phyloP scores from a whole-genome alignment of 92 coral and sea anemone genomes.

The Palythoa grandis region DNA sequence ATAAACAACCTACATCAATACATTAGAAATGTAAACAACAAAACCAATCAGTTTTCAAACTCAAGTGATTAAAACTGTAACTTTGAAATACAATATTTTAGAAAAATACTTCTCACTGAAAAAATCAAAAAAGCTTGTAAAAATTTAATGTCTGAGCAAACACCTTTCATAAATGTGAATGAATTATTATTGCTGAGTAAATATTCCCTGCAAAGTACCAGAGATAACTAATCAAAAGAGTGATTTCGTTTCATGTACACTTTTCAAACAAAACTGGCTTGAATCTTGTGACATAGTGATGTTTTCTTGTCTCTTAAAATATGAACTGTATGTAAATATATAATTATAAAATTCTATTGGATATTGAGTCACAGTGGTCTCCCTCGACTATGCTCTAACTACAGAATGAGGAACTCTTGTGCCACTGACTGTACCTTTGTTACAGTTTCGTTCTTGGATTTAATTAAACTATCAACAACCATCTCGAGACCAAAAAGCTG shows the following conservation, averaged over 20 bases:
- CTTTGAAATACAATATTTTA: neutral
- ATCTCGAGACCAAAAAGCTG: conserved; percentile 41
- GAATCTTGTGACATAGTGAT: neutral
- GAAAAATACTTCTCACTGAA: too few species aligned
- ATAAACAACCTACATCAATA: neutral
- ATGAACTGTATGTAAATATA: too few species aligned
- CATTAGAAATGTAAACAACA: neutral
- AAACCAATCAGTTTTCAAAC: neutral
- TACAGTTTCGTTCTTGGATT: neutral
- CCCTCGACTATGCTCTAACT: neutral
- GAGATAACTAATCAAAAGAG: neutral
- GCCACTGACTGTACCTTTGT: neutral
- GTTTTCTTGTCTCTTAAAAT: too few species aligned
- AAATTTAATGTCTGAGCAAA: too few species aligned
- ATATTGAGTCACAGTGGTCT: too few species aligned
- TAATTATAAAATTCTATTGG: too few species aligned
- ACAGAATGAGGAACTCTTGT: neutral
- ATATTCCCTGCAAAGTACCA: too few species aligned
- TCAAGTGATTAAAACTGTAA: neutral
- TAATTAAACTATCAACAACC: conserved; percentile 21
- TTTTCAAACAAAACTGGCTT: neutral
- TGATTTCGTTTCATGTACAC: neutral
- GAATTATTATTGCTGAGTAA: too few species aligned
- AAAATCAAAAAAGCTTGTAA: too few species aligned
- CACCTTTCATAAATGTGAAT: too few species aligned